Conservation (phyloP, 1,140 invertebrate genomes). For the Mactra quadrangularis region DNA sequence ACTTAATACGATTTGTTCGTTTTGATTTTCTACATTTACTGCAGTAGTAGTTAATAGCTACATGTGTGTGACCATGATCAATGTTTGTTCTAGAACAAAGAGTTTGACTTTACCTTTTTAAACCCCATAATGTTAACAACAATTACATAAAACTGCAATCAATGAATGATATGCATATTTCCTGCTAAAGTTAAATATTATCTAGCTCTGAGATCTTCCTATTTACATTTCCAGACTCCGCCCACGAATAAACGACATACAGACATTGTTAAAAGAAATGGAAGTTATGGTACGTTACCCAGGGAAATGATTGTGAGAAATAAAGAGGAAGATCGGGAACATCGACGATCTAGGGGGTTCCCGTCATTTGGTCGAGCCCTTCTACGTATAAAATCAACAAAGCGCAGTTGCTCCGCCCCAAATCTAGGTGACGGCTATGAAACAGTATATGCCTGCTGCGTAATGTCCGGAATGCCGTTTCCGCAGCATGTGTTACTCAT, state of each 20-base stretch:
- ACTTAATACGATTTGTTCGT: too few relatives aligned
- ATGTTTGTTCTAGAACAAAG: too few relatives aligned
- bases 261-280: constrained; percentile 48
- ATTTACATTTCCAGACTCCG: constrained; percentile 50
- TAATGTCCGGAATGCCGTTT: constrained; percentile 38
- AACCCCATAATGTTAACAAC: too few relatives aligned
- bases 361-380: constrained; percentile 55
- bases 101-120: too few relatives aligned
- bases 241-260: constrained; percentile 48
- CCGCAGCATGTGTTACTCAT: constrained; percentile 50
- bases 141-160: too few relatives aligned
- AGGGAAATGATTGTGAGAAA: constrained; percentile 62
- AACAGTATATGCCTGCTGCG: constrained; percentile 58
- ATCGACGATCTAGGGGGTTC: constrained; percentile 61
- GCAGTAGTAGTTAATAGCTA: too few relatives aligned
- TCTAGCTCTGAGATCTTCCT: too few relatives aligned
- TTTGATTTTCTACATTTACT: too few relatives aligned
- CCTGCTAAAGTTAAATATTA: too few relatives aligned
- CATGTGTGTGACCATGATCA: too few relatives aligned
- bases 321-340: constrained; percentile 56
- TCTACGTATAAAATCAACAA: constrained; percentile 58
- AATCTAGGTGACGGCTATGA: constrained; percentile 60
- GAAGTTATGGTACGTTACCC: constrained; percentile 65
- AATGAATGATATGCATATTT: too few relatives aligned
- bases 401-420: constrained; percentile 61